These are phyloP conservation scores for Octopus bimaculoides DNA, from an alignment of 1,140 invertebrate species.

Conservation along the genomic window DNA sequence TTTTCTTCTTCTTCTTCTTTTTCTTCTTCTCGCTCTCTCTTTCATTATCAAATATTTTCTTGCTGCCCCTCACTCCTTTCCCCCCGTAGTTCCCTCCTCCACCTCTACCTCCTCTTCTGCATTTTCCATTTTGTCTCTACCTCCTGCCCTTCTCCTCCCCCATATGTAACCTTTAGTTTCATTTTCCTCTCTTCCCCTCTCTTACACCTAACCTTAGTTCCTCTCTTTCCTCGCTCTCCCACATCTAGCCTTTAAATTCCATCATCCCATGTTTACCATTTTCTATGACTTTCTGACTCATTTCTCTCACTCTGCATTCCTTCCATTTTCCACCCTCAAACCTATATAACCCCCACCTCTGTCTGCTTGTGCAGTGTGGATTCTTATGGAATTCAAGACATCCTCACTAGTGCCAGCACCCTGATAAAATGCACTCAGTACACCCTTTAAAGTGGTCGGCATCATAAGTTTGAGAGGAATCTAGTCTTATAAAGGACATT, in stretches of 20 bases:
- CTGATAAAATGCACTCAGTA: no score
- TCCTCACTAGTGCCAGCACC: no score
- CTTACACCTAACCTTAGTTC: background rate
- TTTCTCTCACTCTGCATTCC: background rate
- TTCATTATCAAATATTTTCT: background rate
- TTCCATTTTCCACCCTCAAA: background rate
- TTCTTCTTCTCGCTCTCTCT: background rate
- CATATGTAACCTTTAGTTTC: background rate
- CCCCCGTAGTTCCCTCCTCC: background rate
- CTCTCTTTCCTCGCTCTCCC: background rate
- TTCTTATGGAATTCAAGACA: background rate
- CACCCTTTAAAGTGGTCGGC: no score
- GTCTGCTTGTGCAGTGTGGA: background rate
- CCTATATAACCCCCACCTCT: background rate
- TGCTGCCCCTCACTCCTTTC: background rate
- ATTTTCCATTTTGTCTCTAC: background rate
- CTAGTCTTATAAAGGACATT: no score
- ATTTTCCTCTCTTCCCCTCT: background rate
- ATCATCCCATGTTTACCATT: background rate
- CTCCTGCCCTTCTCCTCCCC: background rate
- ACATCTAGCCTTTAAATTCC: background rate
- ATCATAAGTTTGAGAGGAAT: no score
- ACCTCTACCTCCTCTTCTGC: background rate
- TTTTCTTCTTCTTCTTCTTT: background rate
- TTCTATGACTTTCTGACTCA: background rate